phyloP scores from a whole-genome alignment of 2,797 vertebrate genomes.

The Odontamblyopus rebecca region DNA sequence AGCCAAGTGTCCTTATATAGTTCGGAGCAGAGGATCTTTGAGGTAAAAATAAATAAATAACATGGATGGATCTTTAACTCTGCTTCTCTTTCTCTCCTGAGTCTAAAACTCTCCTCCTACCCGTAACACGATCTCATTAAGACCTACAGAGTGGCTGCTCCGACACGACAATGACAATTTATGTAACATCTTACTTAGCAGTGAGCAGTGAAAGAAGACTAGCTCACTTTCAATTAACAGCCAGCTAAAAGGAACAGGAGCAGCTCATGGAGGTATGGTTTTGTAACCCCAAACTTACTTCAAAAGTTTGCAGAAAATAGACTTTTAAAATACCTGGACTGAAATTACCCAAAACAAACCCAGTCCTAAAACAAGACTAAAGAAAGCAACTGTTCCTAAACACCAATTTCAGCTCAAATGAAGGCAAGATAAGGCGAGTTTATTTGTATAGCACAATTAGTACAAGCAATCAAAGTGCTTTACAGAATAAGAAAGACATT shows the following conservation, averaged over 20 bases:
- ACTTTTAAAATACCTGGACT: neutral
- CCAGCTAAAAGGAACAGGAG: neutral
- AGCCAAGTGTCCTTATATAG: constrained; percentile 42
- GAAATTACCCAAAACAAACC: neutral
- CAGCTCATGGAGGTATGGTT: constrained; percentile 6
- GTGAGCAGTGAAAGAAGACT: constrained; percentile 18
- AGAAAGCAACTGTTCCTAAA: too few species aligned
- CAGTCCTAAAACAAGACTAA: neutral
- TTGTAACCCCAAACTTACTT: neutral
- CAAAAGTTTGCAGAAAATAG: neutral
- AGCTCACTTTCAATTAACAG: constrained; percentile 32
- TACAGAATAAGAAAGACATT: too few species aligned
- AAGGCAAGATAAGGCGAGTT: too few species aligned
- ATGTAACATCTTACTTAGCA: constrained; percentile 47
- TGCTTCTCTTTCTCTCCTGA: constrained; percentile 23
- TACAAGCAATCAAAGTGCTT: too few species aligned
- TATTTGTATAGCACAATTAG: too few species aligned
- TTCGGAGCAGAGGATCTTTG: constrained; percentile 22
- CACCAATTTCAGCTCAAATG: too few species aligned
- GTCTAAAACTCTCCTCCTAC: constrained; percentile 29
- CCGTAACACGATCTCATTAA: constrained; percentile 49
- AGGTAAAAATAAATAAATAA: neutral
- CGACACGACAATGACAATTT: constrained; percentile 52
- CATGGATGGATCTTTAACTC: constrained; percentile 31
- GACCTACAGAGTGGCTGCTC: constrained; percentile 42